Conservation (phyloP, 2,888 invertebrate species). For the Apotomis betuletana region DNA sequence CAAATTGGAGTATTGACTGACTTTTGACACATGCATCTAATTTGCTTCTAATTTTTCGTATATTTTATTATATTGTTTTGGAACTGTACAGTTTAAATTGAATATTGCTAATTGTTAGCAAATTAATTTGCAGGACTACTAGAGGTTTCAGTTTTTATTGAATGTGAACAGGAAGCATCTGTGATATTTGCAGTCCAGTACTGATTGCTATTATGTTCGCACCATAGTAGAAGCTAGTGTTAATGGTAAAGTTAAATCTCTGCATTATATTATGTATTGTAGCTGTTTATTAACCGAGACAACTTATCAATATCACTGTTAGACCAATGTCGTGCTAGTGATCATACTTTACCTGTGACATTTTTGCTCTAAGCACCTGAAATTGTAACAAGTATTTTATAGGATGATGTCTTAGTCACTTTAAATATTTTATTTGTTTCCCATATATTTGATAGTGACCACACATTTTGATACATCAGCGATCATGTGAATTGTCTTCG, state of each 20-base stretch:
- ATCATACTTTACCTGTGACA: slow-evolving; percentile 49
- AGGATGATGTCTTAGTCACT: slow-evolving; percentile 54
- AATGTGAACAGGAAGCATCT: slow-evolving; percentile 71
- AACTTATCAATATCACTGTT: neutral
- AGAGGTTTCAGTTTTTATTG: slow-evolving; percentile 23
- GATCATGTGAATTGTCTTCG: slow-evolving; percentile 43
- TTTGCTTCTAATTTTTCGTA: too few relatives aligned
- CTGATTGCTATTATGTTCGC: slow-evolving; percentile 72
- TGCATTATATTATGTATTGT: neutral
- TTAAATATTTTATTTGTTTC: slow-evolving; percentile 75
- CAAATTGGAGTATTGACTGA: too few relatives aligned
- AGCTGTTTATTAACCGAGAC: too few relatives aligned
- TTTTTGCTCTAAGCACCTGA: slow-evolving; percentile 7
- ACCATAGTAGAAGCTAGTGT: slow-evolving; percentile 44
- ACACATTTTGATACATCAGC: slow-evolving; percentile 41
- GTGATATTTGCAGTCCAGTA: slow-evolving; percentile 78
- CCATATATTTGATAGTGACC: slow-evolving; percentile 63
- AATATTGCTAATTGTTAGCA: slow-evolving; percentile 28
- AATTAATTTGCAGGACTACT: slow-evolving; percentile 17
- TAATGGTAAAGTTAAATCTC: slow-evolving; percentile 46
- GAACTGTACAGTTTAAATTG: slow-evolving; percentile 31
- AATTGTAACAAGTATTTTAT: slow-evolving; percentile 47
- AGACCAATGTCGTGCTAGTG: neutral
- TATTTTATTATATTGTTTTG: neutral
- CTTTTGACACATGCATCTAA: too few relatives aligned